Conservation (phyloP, 2,888 invertebrate species). For the Apamea sordens region DNA sequence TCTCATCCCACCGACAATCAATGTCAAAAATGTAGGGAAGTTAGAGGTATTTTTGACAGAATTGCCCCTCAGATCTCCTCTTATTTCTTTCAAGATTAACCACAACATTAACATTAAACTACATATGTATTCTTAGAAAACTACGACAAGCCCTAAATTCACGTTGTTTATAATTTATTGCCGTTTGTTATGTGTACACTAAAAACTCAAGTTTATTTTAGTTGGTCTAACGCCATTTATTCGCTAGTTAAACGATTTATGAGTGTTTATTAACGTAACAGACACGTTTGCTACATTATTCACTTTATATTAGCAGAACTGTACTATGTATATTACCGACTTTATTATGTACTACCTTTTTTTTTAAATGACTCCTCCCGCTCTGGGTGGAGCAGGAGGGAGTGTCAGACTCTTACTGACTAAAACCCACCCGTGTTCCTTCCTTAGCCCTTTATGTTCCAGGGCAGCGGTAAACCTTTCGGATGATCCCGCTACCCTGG, state of each 20-base stretch:
- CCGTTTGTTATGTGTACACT: not conserved
- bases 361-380: too few species aligned
- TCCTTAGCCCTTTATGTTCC: too few species aligned
- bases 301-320: not conserved
- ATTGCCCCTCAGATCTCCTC: not conserved
- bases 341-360: too few species aligned
- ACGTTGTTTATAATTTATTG: not conserved
- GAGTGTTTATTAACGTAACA: constrained; percentile 7
- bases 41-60: too few species aligned
- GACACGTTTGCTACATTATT: not conserved
- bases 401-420: too few species aligned
- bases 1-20: too few species aligned
- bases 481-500: too few species aligned
- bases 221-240: constrained; percentile 26
- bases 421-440: too few species aligned
- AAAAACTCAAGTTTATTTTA: constrained; percentile 25
- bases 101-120: too few species aligned
- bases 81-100: not conserved
- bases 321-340: not conserved
- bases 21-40: too few species aligned
- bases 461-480: too few species aligned
- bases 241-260: constrained; percentile 20
- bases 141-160: not conserved
- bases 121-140: not conserved
- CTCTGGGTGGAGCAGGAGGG: too few species aligned